Conservation (phyloP, 2,797 vertebrate genomes). For the Acrocephalus scirpaceus region DNA sequence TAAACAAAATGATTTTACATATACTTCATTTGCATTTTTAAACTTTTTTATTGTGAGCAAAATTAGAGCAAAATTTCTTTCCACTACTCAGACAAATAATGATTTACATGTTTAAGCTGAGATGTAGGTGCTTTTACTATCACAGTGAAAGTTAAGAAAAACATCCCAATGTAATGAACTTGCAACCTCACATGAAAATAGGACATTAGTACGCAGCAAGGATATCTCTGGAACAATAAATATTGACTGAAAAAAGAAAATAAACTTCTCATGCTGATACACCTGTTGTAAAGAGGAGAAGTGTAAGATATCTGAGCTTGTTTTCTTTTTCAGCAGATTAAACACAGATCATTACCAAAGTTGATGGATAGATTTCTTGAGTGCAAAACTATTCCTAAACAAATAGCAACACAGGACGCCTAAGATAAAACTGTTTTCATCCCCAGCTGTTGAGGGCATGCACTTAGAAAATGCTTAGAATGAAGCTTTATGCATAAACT, state of each 20-base stretch:
- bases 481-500: not conserved
- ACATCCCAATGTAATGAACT: not conserved
- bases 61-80: not conserved
- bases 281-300: not conserved
- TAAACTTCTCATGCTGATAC: not conserved
- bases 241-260: not conserved
- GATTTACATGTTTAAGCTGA: not conserved
- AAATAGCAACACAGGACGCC: not conserved
- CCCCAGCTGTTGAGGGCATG: not conserved
- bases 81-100: not conserved
- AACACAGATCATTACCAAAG: not conserved
- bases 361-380: not conserved
- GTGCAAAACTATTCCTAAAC: not conserved
- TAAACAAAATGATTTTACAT: conserved; percentile 50
- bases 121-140: not conserved
- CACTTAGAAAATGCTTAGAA: not conserved
- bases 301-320: not conserved
- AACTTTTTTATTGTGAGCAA: not conserved
- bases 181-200: not conserved
- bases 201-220: not conserved
- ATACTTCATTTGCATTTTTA: conserved; percentile 22
- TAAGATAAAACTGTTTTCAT: not conserved
- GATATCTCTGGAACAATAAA: not conserved
- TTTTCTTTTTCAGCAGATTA: not conserved
- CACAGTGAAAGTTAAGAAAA: not conserved